phyloP scores from a whole-genome alignment of 2,888 invertebrate genomes.

The Chalcis sispes region DNA sequence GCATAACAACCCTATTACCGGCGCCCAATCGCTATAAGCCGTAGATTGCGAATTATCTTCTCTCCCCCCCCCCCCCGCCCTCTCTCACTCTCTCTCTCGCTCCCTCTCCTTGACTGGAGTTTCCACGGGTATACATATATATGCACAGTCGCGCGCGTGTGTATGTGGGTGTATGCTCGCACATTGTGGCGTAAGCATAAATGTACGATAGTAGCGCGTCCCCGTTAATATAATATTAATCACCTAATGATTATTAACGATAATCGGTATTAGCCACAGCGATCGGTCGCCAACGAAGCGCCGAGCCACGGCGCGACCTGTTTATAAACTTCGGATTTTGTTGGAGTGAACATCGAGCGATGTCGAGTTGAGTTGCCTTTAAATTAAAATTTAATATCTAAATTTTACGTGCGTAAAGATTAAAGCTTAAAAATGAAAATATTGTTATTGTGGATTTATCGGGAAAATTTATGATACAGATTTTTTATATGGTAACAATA shows the following conservation, averaged over 20 bases:
- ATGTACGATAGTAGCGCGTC: too few relatives aligned
- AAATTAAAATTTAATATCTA: too few relatives aligned
- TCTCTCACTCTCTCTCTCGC: not conserved
- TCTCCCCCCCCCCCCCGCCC: conserved; percentile 43
- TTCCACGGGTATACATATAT: not conserved
- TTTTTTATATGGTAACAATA: not conserved
- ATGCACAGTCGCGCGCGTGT: not conserved
- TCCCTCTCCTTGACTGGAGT: too few relatives aligned
- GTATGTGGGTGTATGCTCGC: not conserved
- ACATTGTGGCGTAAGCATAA: too few relatives aligned
- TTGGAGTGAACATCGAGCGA: not conserved
- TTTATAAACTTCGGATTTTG: conserved; percentile 27
- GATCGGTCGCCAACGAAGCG: conserved; percentile 11
- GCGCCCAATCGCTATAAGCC: conserved; percentile 68
- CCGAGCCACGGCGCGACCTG: not conserved
- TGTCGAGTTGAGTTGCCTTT: too few relatives aligned
- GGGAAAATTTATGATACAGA: not conserved
- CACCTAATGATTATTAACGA: conserved; percentile 66
- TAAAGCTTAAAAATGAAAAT: too few relatives aligned
- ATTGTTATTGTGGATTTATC: too few relatives aligned
- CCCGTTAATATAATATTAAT: conserved; percentile 63
- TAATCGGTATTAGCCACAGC: conserved; percentile 63
- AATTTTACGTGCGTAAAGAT: too few relatives aligned
- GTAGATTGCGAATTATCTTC: conserved; percentile 68
- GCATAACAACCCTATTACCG: conserved; percentile 69